Percentiles rank a stretch among this genome's conserved stretches.
These are phyloP conservation scores for Choloepus didactylus DNA, from an alignment of 2,797 vertebrate species.

Conservation along the genomic window DNA sequence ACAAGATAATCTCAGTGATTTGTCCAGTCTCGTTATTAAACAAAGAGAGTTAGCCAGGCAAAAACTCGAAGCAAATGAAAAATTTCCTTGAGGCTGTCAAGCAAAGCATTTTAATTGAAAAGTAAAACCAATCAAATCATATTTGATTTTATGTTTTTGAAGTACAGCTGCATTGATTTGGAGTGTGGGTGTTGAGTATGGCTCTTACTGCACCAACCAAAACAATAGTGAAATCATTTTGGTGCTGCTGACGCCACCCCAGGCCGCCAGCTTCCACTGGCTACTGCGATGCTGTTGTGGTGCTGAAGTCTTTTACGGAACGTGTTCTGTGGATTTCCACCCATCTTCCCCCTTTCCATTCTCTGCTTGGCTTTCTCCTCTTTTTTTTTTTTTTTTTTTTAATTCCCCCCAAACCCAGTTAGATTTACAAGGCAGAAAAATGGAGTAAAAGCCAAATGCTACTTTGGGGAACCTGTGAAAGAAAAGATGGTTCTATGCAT, in stretches of 20 bases:
- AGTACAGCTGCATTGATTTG: not conserved
- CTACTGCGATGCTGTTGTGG: rapidly evolving
- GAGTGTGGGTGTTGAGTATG: not conserved
- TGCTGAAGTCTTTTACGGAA: not conserved
- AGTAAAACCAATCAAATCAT: not conserved
- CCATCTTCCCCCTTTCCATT: not conserved
- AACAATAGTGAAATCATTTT: not conserved
- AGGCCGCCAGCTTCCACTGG: not conserved
- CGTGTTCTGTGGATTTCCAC: not conserved
- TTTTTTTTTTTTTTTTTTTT: not conserved
- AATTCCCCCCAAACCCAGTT: not conserved
- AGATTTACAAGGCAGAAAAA: not conserved
- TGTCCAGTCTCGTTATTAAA: not conserved
- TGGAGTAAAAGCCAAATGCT: not conserved
- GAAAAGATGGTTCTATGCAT: not conserved
- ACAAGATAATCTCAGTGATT: not conserved
- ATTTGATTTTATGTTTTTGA: not conserved
- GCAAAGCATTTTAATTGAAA: not conserved
- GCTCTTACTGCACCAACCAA: not conserved
- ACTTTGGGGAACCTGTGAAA: not conserved
- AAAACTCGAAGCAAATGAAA: not conserved
- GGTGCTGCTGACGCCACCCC: rapidly evolving
- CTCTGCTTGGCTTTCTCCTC: not conserved
- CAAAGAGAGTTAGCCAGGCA: not conserved
- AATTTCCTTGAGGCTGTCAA: not conserved